These are phyloP conservation scores for Encarsia formosa DNA, from an alignment of 2,888 invertebrate genomes.

Conservation along the genomic window DNA sequence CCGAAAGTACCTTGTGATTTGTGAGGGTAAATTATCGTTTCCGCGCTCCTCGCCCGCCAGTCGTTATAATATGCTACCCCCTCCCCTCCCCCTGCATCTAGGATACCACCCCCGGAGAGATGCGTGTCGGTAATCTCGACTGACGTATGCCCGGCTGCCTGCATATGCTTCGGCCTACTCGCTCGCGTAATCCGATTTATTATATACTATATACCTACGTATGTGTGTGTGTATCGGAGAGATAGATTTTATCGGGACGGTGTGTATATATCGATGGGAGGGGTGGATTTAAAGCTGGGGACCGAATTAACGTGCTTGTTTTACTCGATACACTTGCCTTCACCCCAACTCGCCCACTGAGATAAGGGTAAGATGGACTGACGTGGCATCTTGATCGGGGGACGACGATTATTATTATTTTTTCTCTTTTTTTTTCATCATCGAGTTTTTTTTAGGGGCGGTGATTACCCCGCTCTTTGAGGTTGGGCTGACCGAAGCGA, in stretches of 20 bases:
- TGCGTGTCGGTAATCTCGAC: slow-evolving; percentile 19
- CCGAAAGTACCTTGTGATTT: slow-evolving; percentile 22
- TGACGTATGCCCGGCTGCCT: slow-evolving; percentile 10
- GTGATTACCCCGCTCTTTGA: no score
- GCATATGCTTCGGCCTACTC: slow-evolving; percentile 34
- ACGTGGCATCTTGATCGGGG: slow-evolving; percentile 18
- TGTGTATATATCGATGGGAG: not conserved
- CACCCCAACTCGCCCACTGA: no score
- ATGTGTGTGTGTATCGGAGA: slow-evolving; percentile 26
- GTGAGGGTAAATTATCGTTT: slow-evolving; percentile 32
- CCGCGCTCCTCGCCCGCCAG: slow-evolving; percentile 8
- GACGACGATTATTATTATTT: no score
- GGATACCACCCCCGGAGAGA: slow-evolving; percentile 11
- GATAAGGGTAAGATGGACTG: slow-evolving; percentile 23
- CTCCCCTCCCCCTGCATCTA: not conserved
- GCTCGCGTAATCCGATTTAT: slow-evolving; percentile 49
- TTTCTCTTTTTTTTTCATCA: no score
- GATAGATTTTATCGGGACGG: slow-evolving; percentile 48
- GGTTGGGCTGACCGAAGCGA: no score
- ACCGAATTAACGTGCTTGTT: slow-evolving; percentile 47
- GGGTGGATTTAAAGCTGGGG: slow-evolving; percentile 24
- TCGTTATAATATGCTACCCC: not conserved
- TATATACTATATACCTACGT: slow-evolving; percentile 32
- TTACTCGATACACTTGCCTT: slow-evolving; percentile 37
- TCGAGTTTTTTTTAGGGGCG: no score